phyloP scores from a whole-genome alignment of 2,113 vertebrate genomes.

The Serranochromis macrocephalus region DNA sequence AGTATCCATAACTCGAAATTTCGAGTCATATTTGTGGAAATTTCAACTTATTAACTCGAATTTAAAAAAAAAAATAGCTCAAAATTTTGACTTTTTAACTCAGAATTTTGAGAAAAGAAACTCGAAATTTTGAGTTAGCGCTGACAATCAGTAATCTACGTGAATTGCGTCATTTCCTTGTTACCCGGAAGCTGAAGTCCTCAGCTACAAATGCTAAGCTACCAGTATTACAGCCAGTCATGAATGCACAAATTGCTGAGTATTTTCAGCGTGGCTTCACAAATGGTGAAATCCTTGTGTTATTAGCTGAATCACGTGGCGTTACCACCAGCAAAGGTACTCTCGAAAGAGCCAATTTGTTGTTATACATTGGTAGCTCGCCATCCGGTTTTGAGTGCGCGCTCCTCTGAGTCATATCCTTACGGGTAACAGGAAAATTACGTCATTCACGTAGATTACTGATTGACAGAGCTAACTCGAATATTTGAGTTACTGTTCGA shows the following conservation, averaged over 20 bases:
- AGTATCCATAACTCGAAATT: not conserved
- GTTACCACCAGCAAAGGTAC: not conserved
- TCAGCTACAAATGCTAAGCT: not conserved
- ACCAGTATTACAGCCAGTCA: not conserved
- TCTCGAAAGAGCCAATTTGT: not conserved
- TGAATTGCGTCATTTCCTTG: not conserved
- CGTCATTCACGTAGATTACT: not conserved
- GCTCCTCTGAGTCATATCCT: not conserved
- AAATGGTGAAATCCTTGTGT: not conserved
- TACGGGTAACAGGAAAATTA: not conserved
- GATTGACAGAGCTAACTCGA: not conserved
- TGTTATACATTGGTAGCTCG: not conserved
- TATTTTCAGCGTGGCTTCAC: not conserved
- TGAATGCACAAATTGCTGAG: not conserved
- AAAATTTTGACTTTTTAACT: not conserved
- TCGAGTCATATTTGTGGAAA: not conserved
- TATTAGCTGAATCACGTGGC: not conserved
- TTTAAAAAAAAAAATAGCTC: not conserved
- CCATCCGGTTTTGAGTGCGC: not conserved
- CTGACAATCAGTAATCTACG: not conserved
- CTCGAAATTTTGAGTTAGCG: not conserved
- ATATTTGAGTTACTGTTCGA: not conserved
- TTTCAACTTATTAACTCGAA: not conserved
- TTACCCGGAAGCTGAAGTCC: not conserved
- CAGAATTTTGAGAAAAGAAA: not conserved